Conservation (phyloP, 2,888 invertebrate species). For the Eupelmus urozonus region DNA sequence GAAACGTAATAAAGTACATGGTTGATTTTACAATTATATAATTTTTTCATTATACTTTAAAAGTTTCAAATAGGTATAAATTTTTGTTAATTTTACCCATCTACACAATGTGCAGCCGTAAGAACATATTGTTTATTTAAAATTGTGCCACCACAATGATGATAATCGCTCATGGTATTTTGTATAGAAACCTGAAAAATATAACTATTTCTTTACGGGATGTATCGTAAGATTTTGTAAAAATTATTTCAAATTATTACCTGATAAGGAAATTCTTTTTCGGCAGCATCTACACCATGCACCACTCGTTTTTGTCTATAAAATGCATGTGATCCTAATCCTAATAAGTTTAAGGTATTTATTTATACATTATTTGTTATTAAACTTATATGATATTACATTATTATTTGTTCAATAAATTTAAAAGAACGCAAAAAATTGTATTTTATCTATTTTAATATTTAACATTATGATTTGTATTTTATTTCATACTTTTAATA, state of each 20-base stretch:
- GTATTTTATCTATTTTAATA: no score
- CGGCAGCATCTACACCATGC: slow-evolving; percentile 64
- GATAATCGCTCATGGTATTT: slow-evolving; percentile 22
- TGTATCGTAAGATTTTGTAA: background rate
- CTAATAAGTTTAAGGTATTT: no score
- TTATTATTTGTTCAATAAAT: no score
- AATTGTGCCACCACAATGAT: slow-evolving; percentile 51
- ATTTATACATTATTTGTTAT: background rate
- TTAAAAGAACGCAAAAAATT: no score
- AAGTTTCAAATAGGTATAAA: background rate
- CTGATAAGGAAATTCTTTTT: slow-evolving; percentile 70
- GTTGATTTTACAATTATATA: no score
- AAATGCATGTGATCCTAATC: slow-evolving; percentile 12
- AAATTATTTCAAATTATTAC: slow-evolving; percentile 54
- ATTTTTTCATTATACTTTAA: no score
- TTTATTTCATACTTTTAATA: no score
- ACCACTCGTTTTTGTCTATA: slow-evolving; percentile 59
- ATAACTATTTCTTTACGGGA: background rate
- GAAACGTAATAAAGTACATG: background rate
- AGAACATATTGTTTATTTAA: slow-evolving; percentile 40
- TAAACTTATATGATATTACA: background rate
- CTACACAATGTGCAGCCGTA: slow-evolving; percentile 54
- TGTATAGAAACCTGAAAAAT: slow-evolving; percentile 38
- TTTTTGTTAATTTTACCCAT: slow-evolving; percentile 56
- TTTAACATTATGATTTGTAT: no score